These are phyloP conservation scores for Heterotilapia buettikoferi DNA, from an alignment of 2,113 vertebrate species.

Conservation along the genomic window DNA sequence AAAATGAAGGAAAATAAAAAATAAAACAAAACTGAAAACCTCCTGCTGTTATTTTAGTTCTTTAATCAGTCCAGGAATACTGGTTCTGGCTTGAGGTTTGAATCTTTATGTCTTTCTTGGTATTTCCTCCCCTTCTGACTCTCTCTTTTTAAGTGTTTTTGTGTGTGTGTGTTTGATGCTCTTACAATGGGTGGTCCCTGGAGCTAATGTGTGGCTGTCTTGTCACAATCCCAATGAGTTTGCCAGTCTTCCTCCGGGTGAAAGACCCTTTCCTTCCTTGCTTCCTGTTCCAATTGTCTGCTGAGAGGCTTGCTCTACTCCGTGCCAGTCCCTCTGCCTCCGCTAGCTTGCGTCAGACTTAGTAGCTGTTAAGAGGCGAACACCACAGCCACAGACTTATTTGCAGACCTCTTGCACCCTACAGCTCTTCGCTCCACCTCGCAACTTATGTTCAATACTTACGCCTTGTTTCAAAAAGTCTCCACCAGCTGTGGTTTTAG, in stretches of 20 bases:
- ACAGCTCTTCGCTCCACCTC: background rate
- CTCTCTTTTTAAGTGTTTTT: slow-evolving; percentile 5
- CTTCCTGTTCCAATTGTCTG: slow-evolving; percentile 68
- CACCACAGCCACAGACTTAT: background rate
- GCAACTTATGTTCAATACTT: background rate
- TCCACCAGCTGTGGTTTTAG: background rate
- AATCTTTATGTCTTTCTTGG: background rate
- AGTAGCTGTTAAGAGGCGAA: background rate
- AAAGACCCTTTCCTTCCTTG: slow-evolving; percentile 65
- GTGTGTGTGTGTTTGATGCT: slow-evolving; percentile 41
- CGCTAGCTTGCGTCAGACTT: slow-evolving; percentile 24
- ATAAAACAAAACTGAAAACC: background rate
- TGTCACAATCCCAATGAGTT: slow-evolving; percentile 61
- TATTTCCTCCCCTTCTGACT: background rate
- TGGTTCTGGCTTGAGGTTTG: background rate
- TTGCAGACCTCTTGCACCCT: background rate
- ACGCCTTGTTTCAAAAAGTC: too few relatives aligned
- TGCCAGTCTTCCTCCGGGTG: slow-evolving; percentile 62
- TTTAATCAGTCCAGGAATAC: background rate
- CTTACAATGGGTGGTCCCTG: slow-evolving; percentile 64
- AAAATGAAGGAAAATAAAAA: background rate
- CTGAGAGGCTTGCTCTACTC: slow-evolving; percentile 41
- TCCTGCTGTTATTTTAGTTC: background rate
- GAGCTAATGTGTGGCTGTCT: slow-evolving; percentile 63
- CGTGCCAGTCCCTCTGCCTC: slow-evolving; percentile 56